Evolutionary conservation across 1,140 invertebrate species (phyloP).

Genomic region (Popillia japonica): DNA sequence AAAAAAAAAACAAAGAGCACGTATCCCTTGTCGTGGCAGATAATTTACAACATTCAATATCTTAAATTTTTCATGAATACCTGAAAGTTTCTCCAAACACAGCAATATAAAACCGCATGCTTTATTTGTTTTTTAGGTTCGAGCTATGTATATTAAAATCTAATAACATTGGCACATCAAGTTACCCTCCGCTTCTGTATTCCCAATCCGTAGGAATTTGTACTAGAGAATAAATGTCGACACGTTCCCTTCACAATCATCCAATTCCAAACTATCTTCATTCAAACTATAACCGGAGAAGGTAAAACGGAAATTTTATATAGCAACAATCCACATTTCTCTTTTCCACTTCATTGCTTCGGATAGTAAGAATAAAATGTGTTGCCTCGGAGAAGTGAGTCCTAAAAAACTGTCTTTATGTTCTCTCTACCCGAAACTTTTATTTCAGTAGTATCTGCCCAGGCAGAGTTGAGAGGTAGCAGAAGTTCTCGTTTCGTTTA

Average conservation of each 20-base stretch:
- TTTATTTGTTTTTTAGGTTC: no score
- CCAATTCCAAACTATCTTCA: slow-evolving; percentile 6
- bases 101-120: no score
- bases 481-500: slow-evolving; percentile 15
- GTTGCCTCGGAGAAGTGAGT: slow-evolving; percentile 24
- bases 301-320: slow-evolving; percentile 24
- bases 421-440: slow-evolving; percentile 30
- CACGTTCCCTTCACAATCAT: not conserved
- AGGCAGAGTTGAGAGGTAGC: slow-evolving; percentile 11
- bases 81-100: no score
- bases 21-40: no score
- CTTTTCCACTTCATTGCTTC: slow-evolving; percentile 27
- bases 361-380: slow-evolving; percentile 34
- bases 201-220: not conserved
- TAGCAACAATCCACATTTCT: slow-evolving; percentile 25
- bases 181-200: not conserved
- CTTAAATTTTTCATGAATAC: no score
- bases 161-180: not conserved
- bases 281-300: slow-evolving; percentile 14
- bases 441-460: slow-evolving; percentile 8
- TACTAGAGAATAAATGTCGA: not conserved
- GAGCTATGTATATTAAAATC: no score
- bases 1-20: no score
- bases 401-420: slow-evolving; percentile 29
- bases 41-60: no score